phyloP scores from a whole-genome alignment of 2,888 invertebrate species.

The Danaus chrysippus region DNA sequence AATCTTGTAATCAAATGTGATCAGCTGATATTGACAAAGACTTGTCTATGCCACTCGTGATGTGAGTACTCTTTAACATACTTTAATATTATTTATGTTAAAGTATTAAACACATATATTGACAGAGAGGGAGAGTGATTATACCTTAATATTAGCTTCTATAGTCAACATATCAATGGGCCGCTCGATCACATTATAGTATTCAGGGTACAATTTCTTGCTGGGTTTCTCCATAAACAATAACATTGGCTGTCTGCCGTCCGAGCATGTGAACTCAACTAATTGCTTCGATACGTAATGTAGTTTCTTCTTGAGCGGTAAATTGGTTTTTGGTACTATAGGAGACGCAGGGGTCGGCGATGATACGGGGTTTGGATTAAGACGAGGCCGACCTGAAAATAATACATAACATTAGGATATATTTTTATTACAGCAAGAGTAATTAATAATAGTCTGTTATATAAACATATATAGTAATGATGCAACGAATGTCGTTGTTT shows the following conservation, averaged over 20 bases:
- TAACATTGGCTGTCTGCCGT: constrained; percentile 91
- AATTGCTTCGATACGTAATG: constrained; percentile 85
- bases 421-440: neutral
- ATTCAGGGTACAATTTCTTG: constrained; percentile 95
- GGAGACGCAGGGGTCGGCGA: constrained; percentile 46
- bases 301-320: constrained; percentile 88
- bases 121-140: constrained; percentile 4
- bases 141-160: constrained; percentile 90
- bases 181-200: constrained; percentile 94
- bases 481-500: too few species aligned
- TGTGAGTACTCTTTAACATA: too few species aligned
- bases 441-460: too few species aligned
- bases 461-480: too few species aligned
- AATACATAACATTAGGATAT: neutral
- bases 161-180: constrained; percentile 98
- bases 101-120: too few species aligned
- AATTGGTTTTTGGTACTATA: constrained; percentile 56
- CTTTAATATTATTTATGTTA: too few species aligned
- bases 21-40: too few species aligned
- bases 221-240: constrained; percentile 98
- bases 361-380: constrained; percentile 50
- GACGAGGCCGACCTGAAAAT: constrained; percentile 64
- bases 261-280: constrained; percentile 74
- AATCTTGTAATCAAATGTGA: too few species aligned
- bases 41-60: too few species aligned